A percentile compares a stretch with the other conserved stretches of the same genome.
Evolutionary conservation across 2,113 vertebrate species (phyloP).

Genomic region (Saimiri boliviensis): DNA sequence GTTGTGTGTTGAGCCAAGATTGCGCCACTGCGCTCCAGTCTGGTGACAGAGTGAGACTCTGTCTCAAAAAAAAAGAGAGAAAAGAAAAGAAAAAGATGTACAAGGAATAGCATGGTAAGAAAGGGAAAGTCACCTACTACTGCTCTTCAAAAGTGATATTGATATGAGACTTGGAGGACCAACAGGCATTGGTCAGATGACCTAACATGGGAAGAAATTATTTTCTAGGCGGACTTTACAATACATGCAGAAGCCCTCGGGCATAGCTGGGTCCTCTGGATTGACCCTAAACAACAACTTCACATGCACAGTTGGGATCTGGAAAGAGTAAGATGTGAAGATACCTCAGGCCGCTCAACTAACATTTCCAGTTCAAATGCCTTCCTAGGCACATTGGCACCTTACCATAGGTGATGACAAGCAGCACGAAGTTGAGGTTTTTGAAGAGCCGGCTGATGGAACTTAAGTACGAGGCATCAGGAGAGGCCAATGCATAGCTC

Average conservation of each 20-base stretch:
- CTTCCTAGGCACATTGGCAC: neutral
- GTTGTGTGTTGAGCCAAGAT: too few relatives aligned
- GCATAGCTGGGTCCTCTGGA: neutral
- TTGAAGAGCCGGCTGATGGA: conserved; percentile 89
- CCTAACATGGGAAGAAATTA: neutral
- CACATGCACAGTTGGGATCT: neutral
- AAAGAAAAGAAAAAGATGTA: neutral
- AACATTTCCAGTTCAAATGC: neutral
- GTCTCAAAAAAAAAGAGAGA: too few relatives aligned
- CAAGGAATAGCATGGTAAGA: neutral
- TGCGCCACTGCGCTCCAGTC: too few relatives aligned
- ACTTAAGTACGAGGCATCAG: conserved; percentile 88
- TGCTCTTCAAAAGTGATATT: neutral
- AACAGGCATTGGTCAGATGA: neutral
- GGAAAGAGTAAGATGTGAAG: neutral
- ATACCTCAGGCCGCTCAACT: neutral
- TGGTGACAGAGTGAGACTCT: too few relatives aligned
- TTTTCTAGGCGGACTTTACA: neutral
- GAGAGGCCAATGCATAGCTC: conserved; percentile 79
- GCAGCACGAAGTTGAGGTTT: conserved; percentile 92
- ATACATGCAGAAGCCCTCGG: neutral
- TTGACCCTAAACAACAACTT: neutral
- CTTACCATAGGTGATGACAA: conserved; percentile 94
- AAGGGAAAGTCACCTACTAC: neutral
- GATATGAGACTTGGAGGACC: neutral